Evolutionary conservation across 1,140 invertebrate species (phyloP), one percentile per base, ranked within the genome.

Genomic region (Pachyrhynchus sulphureomaculatus): DNA sequence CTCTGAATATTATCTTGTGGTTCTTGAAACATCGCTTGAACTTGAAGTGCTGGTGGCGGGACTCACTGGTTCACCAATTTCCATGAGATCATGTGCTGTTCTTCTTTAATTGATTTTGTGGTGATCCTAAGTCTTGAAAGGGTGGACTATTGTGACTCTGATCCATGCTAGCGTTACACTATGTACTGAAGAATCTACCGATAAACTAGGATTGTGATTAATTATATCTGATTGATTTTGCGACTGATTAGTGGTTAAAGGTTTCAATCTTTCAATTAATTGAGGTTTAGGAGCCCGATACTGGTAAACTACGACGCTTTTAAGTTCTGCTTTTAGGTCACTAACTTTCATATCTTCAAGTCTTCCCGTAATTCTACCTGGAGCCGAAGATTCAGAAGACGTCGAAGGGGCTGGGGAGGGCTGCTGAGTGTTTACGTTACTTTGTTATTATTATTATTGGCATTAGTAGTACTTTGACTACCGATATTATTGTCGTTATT

Each of bases 291-390:
- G 87, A 0, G 96, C 96, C n/a, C n/a, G n/a, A n/a, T n/a, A n/a
- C n/a, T n/a, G n/a, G 1, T 95, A 98, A 0, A 98, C 96, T 0
- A 95, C 93, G 42, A 99, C 78, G 75, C 92, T 96, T 76, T 97
- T 97, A 42, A 97, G 81, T 75, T 97, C 93, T 21, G 89, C 88
- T 76, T 95, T 96, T 56, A 98, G 80, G 75, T 98, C 95, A 53
- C 89, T 94, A 39, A 98, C 95, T 84, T 96, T 96, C 92, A 97
- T 93, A 60, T 96, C 95, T 75, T 96, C 93, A 45, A 96, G 79
- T 64, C 93, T 91, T n/a, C 84, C 82, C 1, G 87, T 69, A 13
- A 84, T 81, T 75, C 83, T 82, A 13, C 39, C 8, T 15, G 79
- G 76, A 18, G 83, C 79, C 61, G 85, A 64, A 60, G 80, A 81